These are phyloP conservation scores for Nematopogon swammerdamellus DNA, from an alignment of 2,888 invertebrate species.

Conservation along the genomic window DNA sequence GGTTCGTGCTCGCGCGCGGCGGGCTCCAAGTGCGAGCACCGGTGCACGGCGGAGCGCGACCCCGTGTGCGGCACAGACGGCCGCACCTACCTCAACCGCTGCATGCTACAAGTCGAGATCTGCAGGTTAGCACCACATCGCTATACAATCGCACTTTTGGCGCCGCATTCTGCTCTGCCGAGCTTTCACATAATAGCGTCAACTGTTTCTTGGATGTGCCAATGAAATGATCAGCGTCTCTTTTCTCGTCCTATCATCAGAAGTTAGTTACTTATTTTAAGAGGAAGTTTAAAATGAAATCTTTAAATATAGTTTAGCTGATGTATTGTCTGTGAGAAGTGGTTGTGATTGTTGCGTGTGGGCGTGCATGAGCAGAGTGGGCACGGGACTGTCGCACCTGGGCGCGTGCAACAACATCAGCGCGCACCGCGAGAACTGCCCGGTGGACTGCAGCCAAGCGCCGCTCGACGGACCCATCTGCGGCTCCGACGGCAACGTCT, in stretches of 20 bases:
- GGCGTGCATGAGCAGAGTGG: conserved; percentile 63
- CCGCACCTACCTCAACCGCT: conserved; percentile 83
- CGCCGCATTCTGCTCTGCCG: conserved; percentile 73
- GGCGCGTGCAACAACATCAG: conserved; percentile 77
- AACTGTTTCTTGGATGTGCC: no score
- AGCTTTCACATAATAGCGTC: no score
- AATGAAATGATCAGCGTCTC: no score
- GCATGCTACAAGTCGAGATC: conserved; percentile 88
- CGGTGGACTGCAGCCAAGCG: conserved; percentile 60
- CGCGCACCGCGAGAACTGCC: conserved; percentile 84
- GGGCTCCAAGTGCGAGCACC: conserved; percentile 54
- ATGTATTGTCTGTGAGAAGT: no score
- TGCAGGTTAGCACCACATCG: conserved; percentile 68
- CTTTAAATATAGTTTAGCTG: no score
- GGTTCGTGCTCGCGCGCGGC: conserved; percentile 48
- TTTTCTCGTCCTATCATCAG: no score
- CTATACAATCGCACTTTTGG: conserved; percentile 35
- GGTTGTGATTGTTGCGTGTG: no score
- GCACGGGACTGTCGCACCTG: conserved; percentile 83
- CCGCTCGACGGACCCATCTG: conserved; percentile 19
- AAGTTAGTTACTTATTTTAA: no score
- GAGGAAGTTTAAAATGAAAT: no score
- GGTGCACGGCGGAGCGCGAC: conserved; percentile 69
- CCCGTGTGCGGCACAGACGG: conserved; percentile 67
- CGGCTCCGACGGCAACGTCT: no score